Evolutionary conservation across 1,140 invertebrate species (phyloP), one percentile per base, ranked within the genome.

Genomic region (Bombus terrestris): DNA sequence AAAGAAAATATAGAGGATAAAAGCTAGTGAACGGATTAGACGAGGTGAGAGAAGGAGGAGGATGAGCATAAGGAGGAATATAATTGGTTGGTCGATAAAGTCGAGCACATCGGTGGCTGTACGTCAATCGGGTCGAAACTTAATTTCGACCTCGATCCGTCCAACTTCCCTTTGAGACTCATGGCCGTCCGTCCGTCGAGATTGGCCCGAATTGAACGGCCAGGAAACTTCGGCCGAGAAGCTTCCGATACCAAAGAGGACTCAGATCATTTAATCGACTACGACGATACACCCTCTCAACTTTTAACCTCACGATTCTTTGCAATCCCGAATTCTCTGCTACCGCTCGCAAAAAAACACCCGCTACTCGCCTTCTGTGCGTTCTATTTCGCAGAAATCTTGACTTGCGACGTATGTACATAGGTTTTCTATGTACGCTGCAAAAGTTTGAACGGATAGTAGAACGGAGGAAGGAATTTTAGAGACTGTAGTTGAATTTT

Each of bases 201-300:
- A 89, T 89, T 88, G 88, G 68, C 84, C 88, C 66, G 81, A 89
- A 89, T 89, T 89, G 81, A 81, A 81, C 77, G 71, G 37, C 43
- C 72, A 59, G 73, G 84, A 86, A 89, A 89, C 87, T 89, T 89
- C 37, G 76, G 13, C 62, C 64, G 77, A 73, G 37, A 43, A 89
- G 79, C 87, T 81, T 82, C 64, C 37, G 79, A 79, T 72, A 78
- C 59, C 87, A 86, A 86, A 86, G 75, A 89, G 78, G 57, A 78
- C 25, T 47, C 69, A 25, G 69, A 86, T 89, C 79, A 83, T 82
- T 89, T 89, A 89, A 89, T 89, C 79, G 79, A 76, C 73, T 86
- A 81, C 88, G 62, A 79, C 79, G 87, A 86, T 81, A 86, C 69
- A 77, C 28, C 43, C 37, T 80, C 39, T 86, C 73, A 79, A 89